Conservation (phyloP, 2,113 vertebrate species). For the Cebidichthys violaceus region DNA sequence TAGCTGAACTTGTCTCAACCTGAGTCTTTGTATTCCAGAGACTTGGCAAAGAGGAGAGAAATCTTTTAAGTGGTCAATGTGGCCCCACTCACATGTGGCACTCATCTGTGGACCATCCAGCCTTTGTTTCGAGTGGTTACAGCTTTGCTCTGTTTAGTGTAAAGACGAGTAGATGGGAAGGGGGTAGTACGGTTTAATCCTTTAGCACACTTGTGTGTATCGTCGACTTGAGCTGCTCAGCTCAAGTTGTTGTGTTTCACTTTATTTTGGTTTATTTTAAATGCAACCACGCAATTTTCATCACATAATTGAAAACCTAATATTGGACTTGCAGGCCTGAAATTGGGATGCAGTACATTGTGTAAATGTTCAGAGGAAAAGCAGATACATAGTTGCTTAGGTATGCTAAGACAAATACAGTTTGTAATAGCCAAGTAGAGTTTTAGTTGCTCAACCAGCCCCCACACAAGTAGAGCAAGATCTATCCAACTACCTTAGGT, state of each 20-base stretch:
- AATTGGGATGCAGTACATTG: slow-evolving; percentile 22
- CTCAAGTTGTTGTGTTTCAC: not conserved
- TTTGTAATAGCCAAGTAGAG: not conserved
- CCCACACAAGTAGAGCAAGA: slow-evolving; percentile 30
- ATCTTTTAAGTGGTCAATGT: slow-evolving; percentile 76
- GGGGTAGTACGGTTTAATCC: slow-evolving; percentile 43
- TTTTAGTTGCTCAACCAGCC: slow-evolving; percentile 16
- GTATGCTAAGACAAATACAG: not conserved
- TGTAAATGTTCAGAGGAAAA: slow-evolving; percentile 39
- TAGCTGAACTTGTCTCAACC: slow-evolving; percentile 71
- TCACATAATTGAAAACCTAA: not conserved
- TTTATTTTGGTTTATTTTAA: not conserved
- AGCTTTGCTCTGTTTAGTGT: slow-evolving; percentile 75
- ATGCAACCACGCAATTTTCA: not conserved
- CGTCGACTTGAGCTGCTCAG: no score
- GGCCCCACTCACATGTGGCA: slow-evolving; percentile 78
- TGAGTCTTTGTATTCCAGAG: slow-evolving; percentile 71
- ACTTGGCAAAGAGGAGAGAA: slow-evolving; percentile 75
- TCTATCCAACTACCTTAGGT: slow-evolving; percentile 13
- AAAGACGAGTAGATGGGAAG: slow-evolving; percentile 60
- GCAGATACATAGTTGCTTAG: not conserved
- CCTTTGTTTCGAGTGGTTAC: slow-evolving; percentile 71
- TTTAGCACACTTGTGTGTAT: slow-evolving; percentile 25
- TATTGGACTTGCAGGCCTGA: slow-evolving; percentile 16
- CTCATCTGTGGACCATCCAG: slow-evolving; percentile 75